A percentile compares a stretch with the other conserved stretches of the same genome.
phyloP scores from a whole-genome alignment of 37 sponge, comb jelly and placozoan species.

The Ephydatia muelleri region DNA sequence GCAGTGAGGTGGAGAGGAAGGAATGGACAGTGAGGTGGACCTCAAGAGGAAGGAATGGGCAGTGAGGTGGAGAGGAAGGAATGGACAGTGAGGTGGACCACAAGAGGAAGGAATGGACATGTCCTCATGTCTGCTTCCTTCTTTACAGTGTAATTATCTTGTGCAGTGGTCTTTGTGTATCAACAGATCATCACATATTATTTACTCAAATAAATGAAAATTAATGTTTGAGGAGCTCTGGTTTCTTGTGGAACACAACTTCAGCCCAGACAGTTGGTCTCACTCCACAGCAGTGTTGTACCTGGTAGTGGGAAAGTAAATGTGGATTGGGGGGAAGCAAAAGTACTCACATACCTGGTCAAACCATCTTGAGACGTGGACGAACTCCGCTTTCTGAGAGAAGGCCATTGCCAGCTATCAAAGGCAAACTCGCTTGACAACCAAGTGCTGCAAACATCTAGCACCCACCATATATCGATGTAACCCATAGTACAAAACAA shows the following conservation, averaged over 20 bases:
- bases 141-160: not conserved
- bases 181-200: not conserved
- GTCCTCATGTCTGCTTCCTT: too few species aligned
- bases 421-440: not conserved
- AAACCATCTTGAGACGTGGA: constrained; percentile 53
- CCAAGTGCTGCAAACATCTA: not conserved
- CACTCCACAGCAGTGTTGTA: constrained; percentile 45
- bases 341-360: constrained; percentile 33
- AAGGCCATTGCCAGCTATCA: constrained; percentile 32
- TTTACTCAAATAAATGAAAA: too few species aligned
- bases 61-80: too few species aligned
- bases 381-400: constrained; percentile 9
- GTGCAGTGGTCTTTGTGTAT: not conserved
- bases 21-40: too few species aligned
- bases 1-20: too few species aligned
- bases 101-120: too few species aligned
- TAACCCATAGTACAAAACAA: constrained; percentile 39
- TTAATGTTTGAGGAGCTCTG: constrained; percentile 25
- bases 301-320: constrained; percentile 6
- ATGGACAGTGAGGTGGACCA: too few species aligned
- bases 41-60: too few species aligned
- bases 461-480: constrained; percentile 46
- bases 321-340: not conserved
- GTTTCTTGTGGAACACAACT: constrained; percentile 57
- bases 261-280: constrained; percentile 28